Evolutionary conservation across 2,797 vertebrate genomes (phyloP).

Genomic region (Gallinago nigripennis): DNA sequence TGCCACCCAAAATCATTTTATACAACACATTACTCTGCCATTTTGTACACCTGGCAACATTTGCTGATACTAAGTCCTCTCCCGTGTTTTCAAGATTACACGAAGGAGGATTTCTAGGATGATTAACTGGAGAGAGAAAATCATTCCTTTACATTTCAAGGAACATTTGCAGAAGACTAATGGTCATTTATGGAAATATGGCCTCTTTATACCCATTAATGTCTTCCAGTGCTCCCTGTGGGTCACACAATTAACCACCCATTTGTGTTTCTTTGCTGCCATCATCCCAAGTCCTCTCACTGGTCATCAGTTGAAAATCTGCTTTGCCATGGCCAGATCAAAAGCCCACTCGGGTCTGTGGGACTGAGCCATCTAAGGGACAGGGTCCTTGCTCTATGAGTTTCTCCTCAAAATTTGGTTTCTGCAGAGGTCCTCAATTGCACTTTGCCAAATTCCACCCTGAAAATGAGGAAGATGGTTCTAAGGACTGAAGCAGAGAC

Average conservation of each 20-base stretch:
- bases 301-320: neutral
- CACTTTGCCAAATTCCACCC: neutral
- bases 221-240: constrained; percentile 43
- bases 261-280: constrained; percentile 41
- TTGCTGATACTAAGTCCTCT: constrained; percentile 39
- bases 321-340: neutral
- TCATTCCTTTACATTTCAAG: constrained; percentile 59
- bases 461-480: neutral
- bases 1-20: constrained; percentile 51
- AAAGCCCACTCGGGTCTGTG: neutral
- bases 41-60: constrained; percentile 58
- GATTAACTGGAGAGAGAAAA: constrained; percentile 59
- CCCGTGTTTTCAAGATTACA: constrained; percentile 49
- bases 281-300: neutral
- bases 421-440: neutral
- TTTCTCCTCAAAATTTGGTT: neutral
- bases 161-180: constrained; percentile 67
- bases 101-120: constrained; percentile 29
- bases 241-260: constrained; percentile 47
- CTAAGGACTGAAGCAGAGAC: neutral
- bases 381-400: neutral
- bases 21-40: constrained; percentile 44
- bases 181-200: constrained; percentile 65
- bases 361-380: neutral
- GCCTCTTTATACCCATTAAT: constrained; percentile 58